Base-by-base conservation (phyloP, 92 coral and sea anemone genomes). In the Bergia puertoricense region DNA sequence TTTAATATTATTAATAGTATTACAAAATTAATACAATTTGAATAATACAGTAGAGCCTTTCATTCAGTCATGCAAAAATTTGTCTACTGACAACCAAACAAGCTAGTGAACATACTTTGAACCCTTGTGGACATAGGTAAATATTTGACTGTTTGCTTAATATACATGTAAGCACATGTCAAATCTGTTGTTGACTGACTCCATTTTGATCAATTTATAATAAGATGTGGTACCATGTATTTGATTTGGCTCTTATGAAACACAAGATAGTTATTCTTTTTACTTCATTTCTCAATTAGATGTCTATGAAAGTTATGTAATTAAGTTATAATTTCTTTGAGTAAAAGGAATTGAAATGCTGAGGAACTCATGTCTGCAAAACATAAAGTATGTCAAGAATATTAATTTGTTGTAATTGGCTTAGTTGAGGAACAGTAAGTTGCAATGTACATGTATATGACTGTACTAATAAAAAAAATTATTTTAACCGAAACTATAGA, bases 401-500 rank as follows among this genome's bases (percentile, higher is more conserved):
- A 68, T 68, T 68, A 68, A 68, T 68, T 68, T 68, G 74, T 68
- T 68, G 74, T 68, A 68, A 68, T 68, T 68, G 74, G 74, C 74
- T 68, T 68, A 68, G 74, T 68, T 68, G 74, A 68, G 74, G 74
- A 68, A 68, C 0, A 68, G 30, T 30, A 30, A 30, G 74, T 68
- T 68, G 74, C 74, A 68, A 68, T 68, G 74, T 30, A 30, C 30
- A 30, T 30, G 30, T 68, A 68, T 68, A 68, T 68, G 0, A 68
- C 38, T 68, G 74, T 68, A 68, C 74, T 0, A 68, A 68, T 68
- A 0, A 68, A 68, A 68, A 68, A 68, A 68, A 68, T 68, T 68
- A 68, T 68, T 68, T 68, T 68, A 68, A 68, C 74, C 30, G 30
- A 30, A 30, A 30, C 30, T 30, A 30, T 16, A 68, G 74, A 68